Conservation (phyloP, 1,140 invertebrate genomes). For the Bombus polaris region DNA sequence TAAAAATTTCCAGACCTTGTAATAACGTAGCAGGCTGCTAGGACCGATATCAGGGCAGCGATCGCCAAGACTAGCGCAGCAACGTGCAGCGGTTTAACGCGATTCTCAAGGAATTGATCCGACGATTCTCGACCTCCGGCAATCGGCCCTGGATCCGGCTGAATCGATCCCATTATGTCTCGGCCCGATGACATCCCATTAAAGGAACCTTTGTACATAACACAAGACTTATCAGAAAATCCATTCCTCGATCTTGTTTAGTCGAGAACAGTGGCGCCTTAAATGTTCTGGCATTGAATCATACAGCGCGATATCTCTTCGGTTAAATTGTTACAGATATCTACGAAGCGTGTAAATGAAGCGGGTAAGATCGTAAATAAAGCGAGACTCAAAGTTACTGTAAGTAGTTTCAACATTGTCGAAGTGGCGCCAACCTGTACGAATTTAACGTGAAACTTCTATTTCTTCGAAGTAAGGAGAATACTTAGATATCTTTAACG, state of each 20-base stretch:
- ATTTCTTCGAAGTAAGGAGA: not conserved
- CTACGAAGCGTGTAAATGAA: not conserved
- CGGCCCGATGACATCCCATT: conserved; percentile 8
- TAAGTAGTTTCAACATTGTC: not conserved
- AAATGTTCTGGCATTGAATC: not conserved
- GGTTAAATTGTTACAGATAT: not conserved
- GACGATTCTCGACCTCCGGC: conserved; percentile 32
- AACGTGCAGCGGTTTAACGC: conserved; percentile 63
- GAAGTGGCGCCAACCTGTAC: not conserved
- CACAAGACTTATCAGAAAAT: not conserved
- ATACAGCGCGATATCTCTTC: not conserved
- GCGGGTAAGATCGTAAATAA: not conserved
- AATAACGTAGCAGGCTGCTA: conserved; percentile 75
- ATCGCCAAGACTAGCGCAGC: conserved; percentile 70
- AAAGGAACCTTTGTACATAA: not conserved
- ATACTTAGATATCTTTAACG: not conserved
- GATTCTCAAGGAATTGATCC: conserved; percentile 41
- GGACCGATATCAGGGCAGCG: conserved; percentile 72
- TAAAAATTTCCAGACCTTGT: conserved; percentile 67
- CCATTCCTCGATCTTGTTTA: not conserved
- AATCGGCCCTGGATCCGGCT: conserved; percentile 19
- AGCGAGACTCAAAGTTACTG: not conserved
- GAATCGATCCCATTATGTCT: conserved; percentile 17
- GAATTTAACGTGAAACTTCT: not conserved
- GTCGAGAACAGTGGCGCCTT: not conserved